A percentile compares a stretch with the other conserved stretches of the same genome.
These are phyloP conservation scores for Odontamblyopus lacepedii DNA, from an alignment of 2,797 vertebrate species.

Conservation along the genomic window DNA sequence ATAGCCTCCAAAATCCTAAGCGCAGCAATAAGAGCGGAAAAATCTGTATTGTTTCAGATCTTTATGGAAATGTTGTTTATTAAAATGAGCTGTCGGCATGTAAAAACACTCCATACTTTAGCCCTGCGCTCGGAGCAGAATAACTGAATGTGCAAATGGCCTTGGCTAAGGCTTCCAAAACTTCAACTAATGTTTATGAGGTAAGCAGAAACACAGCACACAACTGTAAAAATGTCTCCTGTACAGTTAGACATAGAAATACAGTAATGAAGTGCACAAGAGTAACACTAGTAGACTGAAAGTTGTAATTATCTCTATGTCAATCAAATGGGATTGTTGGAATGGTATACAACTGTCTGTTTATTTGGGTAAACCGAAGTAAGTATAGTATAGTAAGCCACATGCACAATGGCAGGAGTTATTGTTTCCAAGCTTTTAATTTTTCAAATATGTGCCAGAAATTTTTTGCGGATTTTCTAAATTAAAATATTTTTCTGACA, in stretches of 20 bases:
- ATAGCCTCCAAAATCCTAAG: slow-evolving; percentile 18
- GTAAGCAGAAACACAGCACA: slow-evolving; percentile 6
- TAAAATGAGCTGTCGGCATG: background rate
- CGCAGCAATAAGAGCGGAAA: slow-evolving; percentile 3
- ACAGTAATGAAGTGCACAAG: background rate
- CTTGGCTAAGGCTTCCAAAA: slow-evolving; percentile 24
- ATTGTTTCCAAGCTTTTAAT: background rate
- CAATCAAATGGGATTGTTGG: background rate
- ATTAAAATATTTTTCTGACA: too few relatives aligned
- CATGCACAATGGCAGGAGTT: background rate
- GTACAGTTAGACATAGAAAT: slow-evolving; percentile 1
- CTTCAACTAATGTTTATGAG: slow-evolving; percentile 12
- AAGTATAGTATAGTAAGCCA: too few relatives aligned
- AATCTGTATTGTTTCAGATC: slow-evolving; percentile 9
- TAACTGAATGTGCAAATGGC: slow-evolving; percentile 18
- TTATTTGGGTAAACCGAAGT: background rate
- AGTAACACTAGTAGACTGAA: background rate
- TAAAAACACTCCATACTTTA: slow-evolving; percentile 9
- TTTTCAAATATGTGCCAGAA: background rate
- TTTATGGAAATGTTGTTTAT: slow-evolving; percentile 15
- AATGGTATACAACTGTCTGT: background rate
- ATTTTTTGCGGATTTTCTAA: background rate
- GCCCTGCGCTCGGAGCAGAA: slow-evolving; percentile 14
- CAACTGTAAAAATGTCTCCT: background rate
- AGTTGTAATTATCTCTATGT: background rate